Evolutionary conservation across 2,888 invertebrate species (phyloP), one percentile per base, ranked within the genome.

Genomic region (Apotomis betuletana): DNA sequence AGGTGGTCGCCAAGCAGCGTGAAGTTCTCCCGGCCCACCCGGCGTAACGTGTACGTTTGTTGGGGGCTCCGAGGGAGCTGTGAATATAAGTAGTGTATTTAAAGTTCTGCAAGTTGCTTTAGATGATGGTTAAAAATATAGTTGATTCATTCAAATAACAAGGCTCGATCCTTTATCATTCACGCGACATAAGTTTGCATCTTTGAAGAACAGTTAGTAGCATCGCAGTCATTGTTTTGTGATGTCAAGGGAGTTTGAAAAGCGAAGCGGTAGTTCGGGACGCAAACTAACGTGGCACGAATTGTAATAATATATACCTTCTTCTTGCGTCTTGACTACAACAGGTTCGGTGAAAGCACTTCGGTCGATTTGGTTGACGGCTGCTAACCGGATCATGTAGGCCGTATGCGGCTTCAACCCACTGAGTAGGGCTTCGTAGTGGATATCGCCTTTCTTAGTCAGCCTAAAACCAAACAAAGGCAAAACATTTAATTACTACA

Each of bases 341-440:
- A 96, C 95, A 0, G 95, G 92, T 76, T 96, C 96, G 2, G 97
- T 97, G 74, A 96, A 96, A 38, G 95, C 90, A 79, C 98, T 97
- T 64, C 95, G 94, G 79, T 97, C 98, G 77, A 98, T 96, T 81
- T 96, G 96, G 86, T 98, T 98, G 79, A 96, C 95, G 52, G 97
- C 97, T 73, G 96, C 95, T 82, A 98, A 95, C 57, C 97, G 94
- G 75, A 98, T 95, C 85, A 96, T 95, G 86, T 98, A 98, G 12
- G 96, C 95, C 1, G 96, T 96, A 67, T 97, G 96, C 0, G 98
- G 97, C 77, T 95, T 95, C 65, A 98, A 90, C 36, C 95, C 87
- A 65, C 87, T 88, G 12, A 94, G 82, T 3, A 92, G 74, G 0
- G 93, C 93, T 74, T 94, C 94, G 78, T 93, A 94, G 78, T 94